These are phyloP conservation scores for Microtus pennsylvanicus DNA, from an alignment of 2,113 vertebrate species.

Conservation along the genomic window DNA sequence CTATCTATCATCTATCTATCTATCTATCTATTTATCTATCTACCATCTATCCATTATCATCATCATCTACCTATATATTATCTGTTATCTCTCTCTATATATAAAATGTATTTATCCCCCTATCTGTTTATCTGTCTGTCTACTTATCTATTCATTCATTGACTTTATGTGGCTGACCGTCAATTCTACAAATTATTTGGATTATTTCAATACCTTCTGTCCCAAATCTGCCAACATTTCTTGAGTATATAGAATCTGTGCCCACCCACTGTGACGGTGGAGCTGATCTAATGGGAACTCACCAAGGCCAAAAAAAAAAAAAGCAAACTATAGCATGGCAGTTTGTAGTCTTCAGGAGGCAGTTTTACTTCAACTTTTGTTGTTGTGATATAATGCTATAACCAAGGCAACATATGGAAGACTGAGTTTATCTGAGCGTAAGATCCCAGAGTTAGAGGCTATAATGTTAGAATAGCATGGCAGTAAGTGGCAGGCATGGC, in stretches of 20 bases:
- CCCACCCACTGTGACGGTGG: no score
- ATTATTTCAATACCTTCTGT: not conserved
- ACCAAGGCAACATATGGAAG: not conserved
- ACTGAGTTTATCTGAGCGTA: not conserved
- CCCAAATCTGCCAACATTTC: not conserved
- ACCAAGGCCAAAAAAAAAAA: no score
- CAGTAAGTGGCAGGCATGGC: not conserved
- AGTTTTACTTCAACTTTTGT: not conserved
- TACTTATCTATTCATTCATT: not conserved
- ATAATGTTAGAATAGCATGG: no score
- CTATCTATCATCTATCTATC: no score
- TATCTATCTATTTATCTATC: not conserved
- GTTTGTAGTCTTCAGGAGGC: not conserved
- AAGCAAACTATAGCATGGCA: not conserved
- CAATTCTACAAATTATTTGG: not conserved
- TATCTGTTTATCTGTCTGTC: no score
- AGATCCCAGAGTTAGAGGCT: not conserved
- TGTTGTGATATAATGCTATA: not conserved
- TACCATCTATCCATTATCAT: no score
- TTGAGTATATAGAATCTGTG: not conserved
- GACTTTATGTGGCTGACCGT: not conserved
- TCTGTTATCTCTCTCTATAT: no score
- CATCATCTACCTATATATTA: no score
- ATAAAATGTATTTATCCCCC: no score
- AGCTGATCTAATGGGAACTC: no score